Evolutionary conservation across 1,140 invertebrate genomes (phyloP).

Genomic region (Dendrolimus kikuchii): DNA sequence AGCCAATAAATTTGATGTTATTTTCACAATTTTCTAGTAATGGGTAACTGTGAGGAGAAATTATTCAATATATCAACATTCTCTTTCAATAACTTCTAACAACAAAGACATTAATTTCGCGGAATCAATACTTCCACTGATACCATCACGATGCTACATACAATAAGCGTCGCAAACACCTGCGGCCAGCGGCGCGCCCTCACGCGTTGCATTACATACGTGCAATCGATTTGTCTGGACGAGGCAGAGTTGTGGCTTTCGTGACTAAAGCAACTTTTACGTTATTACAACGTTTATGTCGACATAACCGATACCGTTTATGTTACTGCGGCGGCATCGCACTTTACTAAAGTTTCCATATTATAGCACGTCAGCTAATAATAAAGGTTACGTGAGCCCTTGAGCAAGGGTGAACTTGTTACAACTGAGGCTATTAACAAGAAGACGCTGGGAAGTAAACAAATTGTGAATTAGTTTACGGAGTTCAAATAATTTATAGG

Average conservation of each 20-base stretch:
- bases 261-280: constrained; percentile 39
- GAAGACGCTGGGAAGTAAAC: constrained; percentile 8
- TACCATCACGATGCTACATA: constrained; percentile 15
- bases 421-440: constrained; percentile 15
- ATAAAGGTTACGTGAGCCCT: constrained; percentile 18
- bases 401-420: constrained; percentile 18
- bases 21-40: too few relatives aligned
- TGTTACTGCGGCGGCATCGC: constrained; percentile 20
- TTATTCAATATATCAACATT: too few relatives aligned
- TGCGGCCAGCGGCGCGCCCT: constrained; percentile 26
- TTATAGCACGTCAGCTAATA: constrained; percentile 24
- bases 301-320: constrained; percentile 31
- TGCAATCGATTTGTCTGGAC: constrained; percentile 52
- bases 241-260: constrained; percentile 25
- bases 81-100: too few relatives aligned
- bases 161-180: constrained; percentile 32
- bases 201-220: constrained; percentile 26
- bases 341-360: constrained; percentile 32
- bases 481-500: constrained; percentile 16
- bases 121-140: constrained; percentile 22
- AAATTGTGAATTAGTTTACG: constrained; percentile 6
- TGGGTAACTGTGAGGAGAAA: too few relatives aligned
- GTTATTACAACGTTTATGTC: constrained; percentile 32
- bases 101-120: constrained; percentile 9
- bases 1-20: too few relatives aligned